phyloP scores from a whole-genome alignment of 2,113 vertebrate species.

The Mormyrus iriodes region DNA sequence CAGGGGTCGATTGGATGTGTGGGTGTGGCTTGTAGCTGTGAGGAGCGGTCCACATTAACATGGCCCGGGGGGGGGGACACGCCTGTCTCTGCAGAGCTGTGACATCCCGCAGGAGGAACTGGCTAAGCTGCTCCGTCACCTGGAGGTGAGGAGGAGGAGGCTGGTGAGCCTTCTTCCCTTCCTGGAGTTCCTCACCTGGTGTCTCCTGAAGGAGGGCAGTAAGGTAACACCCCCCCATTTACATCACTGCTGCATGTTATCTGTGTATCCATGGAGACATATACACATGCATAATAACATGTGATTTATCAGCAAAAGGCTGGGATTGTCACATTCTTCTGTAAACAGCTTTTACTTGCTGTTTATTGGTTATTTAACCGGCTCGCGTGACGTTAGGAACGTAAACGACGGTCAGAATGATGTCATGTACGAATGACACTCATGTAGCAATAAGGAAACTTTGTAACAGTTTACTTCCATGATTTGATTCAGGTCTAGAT shows the following conservation, averaged over 20 bases:
- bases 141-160: slow-evolving; percentile 36
- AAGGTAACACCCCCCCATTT: slow-evolving; percentile 14
- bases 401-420: background rate
- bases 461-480: background rate
- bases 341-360: background rate
- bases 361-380: background rate
- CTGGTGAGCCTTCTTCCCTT: slow-evolving; percentile 33
- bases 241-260: background rate
- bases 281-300: background rate
- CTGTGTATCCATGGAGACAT: background rate
- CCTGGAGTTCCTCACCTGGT: slow-evolving; percentile 45
- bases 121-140: slow-evolving; percentile 25
- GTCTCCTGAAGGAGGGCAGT: slow-evolving; percentile 33
- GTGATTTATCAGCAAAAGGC: background rate
- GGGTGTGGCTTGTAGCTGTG: background rate
- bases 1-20: background rate
- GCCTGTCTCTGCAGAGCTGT: slow-evolving; percentile 15
- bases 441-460: background rate
- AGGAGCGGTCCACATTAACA: background rate
- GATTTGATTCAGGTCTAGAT: background rate
- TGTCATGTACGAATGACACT: background rate
- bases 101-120: slow-evolving; percentile 34
- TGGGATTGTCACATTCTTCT: background rate
- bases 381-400: background rate
- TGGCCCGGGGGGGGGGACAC: background rate